A percentile compares a stretch with the other conserved stretches of the same genome.
Conservation (phyloP, 2,113 vertebrate species). For the Marmota monax region DNA sequence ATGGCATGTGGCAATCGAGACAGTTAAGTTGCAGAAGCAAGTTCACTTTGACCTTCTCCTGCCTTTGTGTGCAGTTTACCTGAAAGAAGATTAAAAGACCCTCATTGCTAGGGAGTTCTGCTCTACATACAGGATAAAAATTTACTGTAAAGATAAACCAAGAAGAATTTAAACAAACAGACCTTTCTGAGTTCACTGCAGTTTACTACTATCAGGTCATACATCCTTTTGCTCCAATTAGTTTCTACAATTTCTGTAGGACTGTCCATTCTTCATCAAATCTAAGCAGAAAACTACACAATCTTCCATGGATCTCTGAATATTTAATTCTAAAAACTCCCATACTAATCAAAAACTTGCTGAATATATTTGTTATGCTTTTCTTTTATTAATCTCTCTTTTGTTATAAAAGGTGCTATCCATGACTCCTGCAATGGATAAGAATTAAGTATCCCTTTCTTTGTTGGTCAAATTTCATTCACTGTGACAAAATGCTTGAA, state of each 20-base stretch:
- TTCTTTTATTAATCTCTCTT: not conserved
- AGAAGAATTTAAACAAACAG: not conserved
- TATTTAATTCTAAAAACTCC: not conserved
- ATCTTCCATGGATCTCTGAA: not conserved
- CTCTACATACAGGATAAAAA: not conserved
- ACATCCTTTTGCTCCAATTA: not conserved
- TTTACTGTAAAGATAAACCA: not conserved
- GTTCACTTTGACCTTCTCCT: not conserved
- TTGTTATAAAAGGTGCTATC: not conserved
- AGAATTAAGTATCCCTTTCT: not conserved
- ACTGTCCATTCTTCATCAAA: not conserved
- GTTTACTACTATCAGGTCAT: not conserved
- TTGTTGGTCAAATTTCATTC: not conserved
- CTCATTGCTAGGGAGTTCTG: not conserved
- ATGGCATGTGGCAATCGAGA: not conserved
- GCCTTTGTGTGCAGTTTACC: not conserved
- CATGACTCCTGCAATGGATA: accelerated
- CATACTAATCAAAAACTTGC: not conserved
- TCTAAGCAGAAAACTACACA: not conserved
- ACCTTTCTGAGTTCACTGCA: not conserved
- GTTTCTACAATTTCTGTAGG: not conserved
- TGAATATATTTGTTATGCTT: not conserved
- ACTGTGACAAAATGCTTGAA: too few species aligned
- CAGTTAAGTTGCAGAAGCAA: too few species aligned
- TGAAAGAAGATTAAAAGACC: not conserved